Conservation (phyloP, 1,140 invertebrate genomes). For the Piezodorus guildinii region DNA sequence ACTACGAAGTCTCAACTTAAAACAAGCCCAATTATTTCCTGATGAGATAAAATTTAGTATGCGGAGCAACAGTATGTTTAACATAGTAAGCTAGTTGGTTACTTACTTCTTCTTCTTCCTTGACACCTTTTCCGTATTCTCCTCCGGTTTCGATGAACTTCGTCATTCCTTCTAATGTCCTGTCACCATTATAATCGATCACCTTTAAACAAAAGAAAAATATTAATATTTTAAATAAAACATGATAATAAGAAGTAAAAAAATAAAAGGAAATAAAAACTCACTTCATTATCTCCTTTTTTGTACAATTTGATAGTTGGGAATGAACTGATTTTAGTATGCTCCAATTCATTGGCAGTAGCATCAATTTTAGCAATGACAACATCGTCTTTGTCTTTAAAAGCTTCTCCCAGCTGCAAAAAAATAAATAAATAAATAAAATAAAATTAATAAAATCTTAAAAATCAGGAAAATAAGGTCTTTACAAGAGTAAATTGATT, state of each 20-base stretch:
- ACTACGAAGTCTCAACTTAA: no score
- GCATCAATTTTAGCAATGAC: conserved; percentile 98
- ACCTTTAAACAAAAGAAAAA: conserved; percentile 39
- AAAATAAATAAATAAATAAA: not conserved
- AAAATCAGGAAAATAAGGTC: no score
- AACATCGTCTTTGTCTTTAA: conserved; percentile 67
- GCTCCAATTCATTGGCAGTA: conserved; percentile 92
- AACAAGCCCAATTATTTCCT: no score
- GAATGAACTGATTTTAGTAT: conserved; percentile 89
- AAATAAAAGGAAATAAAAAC: conserved; percentile 20
- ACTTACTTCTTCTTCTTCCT: conserved; percentile 40
- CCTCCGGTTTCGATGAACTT: conserved; percentile 84
- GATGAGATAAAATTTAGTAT: no score
- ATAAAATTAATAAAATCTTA: no score
- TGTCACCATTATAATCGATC: conserved; percentile 88
- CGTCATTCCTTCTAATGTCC: conserved; percentile 83
- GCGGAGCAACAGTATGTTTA: no score
- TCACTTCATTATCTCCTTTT: conserved; percentile 80
- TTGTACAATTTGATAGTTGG: conserved; percentile 94
- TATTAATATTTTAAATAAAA: not conserved
- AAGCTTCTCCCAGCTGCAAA: conserved; percentile 68
- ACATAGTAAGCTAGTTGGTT: not conserved
- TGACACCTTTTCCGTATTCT: conserved; percentile 44
- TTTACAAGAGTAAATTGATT: no score
- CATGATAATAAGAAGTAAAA: not conserved